A percentile compares a stretch with the other conserved stretches of the same genome.
These are phyloP conservation scores for Drosophila mojavensis DNA, from an alignment of 1,140 invertebrate genomes.

Conservation along the genomic window DNA sequence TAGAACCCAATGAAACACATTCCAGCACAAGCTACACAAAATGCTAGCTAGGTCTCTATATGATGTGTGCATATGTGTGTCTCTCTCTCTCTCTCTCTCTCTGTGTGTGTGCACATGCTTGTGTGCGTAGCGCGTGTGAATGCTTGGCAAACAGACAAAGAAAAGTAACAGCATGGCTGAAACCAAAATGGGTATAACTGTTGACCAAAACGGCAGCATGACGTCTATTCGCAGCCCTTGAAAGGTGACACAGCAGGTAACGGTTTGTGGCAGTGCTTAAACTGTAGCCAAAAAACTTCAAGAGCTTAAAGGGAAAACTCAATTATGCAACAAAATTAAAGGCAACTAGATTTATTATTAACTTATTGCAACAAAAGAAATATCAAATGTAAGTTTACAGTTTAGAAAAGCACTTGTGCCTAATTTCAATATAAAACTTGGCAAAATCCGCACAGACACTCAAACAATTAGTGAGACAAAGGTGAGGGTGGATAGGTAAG, in stretches of 20 bases:
- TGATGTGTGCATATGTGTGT: neutral
- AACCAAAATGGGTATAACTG: slow-evolving; percentile 11
- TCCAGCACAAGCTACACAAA: slow-evolving; percentile 31
- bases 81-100: neutral
- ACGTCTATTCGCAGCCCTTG: neutral
- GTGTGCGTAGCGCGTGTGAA: neutral
- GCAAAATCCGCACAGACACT: slow-evolving; percentile 46
- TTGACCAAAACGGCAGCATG: slow-evolving; percentile 12
- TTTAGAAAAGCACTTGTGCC: slow-evolving; percentile 21
- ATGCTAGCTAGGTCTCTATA: neutral
- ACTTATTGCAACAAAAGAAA: slow-evolving; percentile 48
- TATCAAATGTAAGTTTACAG: slow-evolving; percentile 21
- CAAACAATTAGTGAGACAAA: slow-evolving; percentile 65
- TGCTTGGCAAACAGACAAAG: slow-evolving; percentile 12
- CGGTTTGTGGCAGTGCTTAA: no score
- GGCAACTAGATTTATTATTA: slow-evolving; percentile 43
- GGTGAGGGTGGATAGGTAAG: neutral
- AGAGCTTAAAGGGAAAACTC: neutral
- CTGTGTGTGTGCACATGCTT: neutral
- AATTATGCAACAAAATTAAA: neutral
- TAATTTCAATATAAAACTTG: slow-evolving; percentile 42
- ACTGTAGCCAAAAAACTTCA: neutral
- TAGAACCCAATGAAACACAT: slow-evolving; percentile 33
- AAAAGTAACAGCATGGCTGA: slow-evolving; percentile 8
- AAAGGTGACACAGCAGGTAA: slow-evolving; percentile 17